A percentile compares a stretch with the other conserved stretches of the same genome.
Conservation (phyloP, 2,888 invertebrate genomes). For the Gryllus longicercus region DNA sequence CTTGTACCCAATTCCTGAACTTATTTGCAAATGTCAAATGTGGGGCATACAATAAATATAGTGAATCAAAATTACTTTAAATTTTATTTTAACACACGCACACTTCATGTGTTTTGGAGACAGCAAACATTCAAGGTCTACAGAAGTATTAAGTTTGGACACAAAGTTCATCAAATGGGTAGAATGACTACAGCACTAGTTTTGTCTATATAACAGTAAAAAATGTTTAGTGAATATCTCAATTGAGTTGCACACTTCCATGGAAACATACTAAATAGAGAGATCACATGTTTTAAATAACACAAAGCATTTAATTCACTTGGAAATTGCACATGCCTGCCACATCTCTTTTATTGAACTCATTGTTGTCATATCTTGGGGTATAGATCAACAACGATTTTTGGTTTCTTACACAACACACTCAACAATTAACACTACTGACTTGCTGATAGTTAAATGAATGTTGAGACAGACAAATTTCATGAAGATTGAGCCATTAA, state of each 20-base stretch:
- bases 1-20: too few species aligned
- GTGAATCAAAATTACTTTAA: constrained; percentile 2
- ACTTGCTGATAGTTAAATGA: constrained; percentile 22
- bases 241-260: constrained; percentile 21
- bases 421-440: constrained; percentile 22
- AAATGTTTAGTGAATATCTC: constrained; percentile 27
- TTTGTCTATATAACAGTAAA: constrained; percentile 27
- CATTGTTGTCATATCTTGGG: not conserved
- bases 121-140: constrained; percentile 23
- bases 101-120: not conserved
- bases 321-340: constrained; percentile 29
- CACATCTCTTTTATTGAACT: not conserved
- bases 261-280: constrained; percentile 22
- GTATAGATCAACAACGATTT: constrained; percentile 5
- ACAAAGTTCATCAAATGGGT: constrained; percentile 27
- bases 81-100: not conserved
- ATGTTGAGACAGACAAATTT: not conserved
- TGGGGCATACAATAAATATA: not conserved
- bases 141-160: constrained; percentile 24
- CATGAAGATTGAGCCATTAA: constrained; percentile 18
- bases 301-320: constrained; percentile 5
- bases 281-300: constrained; percentile 26
- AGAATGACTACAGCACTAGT: constrained; percentile 23
- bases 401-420: constrained; percentile 24
- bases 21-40: not conserved